These are phyloP conservation scores for Neocrepidodera transversa DNA, from an alignment of 2,888 invertebrate species.

Conservation along the genomic window DNA sequence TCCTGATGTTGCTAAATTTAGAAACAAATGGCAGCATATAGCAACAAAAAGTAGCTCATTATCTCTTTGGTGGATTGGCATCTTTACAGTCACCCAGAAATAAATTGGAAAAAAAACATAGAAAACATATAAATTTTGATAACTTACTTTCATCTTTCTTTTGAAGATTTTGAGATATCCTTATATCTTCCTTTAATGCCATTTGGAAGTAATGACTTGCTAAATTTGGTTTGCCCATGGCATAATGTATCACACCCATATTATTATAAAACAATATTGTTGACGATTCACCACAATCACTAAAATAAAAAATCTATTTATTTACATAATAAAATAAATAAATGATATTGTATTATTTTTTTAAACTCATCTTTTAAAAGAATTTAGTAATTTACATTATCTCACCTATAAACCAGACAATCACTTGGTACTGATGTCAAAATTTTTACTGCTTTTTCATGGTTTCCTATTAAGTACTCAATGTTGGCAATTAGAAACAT, in stretches of 20 bases:
- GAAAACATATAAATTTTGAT: too few relatives aligned
- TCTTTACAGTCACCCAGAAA: too few relatives aligned
- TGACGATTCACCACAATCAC: slow-evolving; percentile 68
- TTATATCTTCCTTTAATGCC: slow-evolving; percentile 76
- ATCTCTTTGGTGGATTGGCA: too few relatives aligned
- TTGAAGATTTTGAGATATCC: slow-evolving; percentile 56
- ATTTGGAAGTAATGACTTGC: slow-evolving; percentile 81
- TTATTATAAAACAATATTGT: slow-evolving; percentile 79
- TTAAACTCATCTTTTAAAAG: too few relatives aligned
- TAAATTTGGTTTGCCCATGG: slow-evolving; percentile 80
- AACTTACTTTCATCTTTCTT: slow-evolving; percentile 50
- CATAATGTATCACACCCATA: slow-evolving; percentile 80
- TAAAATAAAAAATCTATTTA: slow-evolving; percentile 47
- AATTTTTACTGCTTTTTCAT: slow-evolving; percentile 68
- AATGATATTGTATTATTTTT: too few relatives aligned
- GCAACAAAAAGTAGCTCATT: too few relatives aligned
- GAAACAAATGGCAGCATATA: too few relatives aligned
- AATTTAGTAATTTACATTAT: too few relatives aligned
- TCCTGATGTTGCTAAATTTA: too few relatives aligned
- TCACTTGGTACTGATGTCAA: slow-evolving; percentile 62
- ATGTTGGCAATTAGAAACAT: slow-evolving; percentile 69
- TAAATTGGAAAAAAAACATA: too few relatives aligned
- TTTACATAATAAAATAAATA: slow-evolving; percentile 12
- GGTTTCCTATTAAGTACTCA: slow-evolving; percentile 71
- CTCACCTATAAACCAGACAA: slow-evolving; percentile 61